Conservation (phyloP, 2,113 vertebrate genomes). For the Thermophis baileyi region DNA sequence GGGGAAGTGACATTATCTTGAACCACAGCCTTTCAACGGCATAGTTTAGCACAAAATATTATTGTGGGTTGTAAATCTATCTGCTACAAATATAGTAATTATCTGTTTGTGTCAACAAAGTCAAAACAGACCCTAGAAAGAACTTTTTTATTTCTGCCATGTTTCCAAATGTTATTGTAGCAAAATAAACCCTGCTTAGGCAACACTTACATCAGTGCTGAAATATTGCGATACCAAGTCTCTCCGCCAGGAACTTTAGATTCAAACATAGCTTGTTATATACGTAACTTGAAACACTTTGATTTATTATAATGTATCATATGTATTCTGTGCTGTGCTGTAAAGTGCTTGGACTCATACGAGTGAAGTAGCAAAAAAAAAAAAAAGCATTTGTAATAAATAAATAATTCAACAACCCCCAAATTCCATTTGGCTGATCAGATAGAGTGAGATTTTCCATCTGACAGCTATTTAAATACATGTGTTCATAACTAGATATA, state of each 20-base stretch:
- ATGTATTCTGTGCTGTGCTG: neutral
- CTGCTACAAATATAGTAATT: slow-evolving; percentile 27
- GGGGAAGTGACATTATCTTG: slow-evolving; percentile 39
- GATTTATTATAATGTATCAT: neutral
- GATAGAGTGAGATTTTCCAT: neutral
- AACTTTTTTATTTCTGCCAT: neutral
- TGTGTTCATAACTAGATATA: neutral
- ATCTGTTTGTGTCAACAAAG: slow-evolving; percentile 38
- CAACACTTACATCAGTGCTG: neutral
- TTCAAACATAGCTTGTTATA: neutral
- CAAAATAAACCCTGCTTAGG: neutral
- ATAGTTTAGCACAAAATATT: slow-evolving; percentile 29
- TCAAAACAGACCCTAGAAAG: slow-evolving; percentile 27
- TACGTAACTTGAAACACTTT: neutral
- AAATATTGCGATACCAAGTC: neutral
- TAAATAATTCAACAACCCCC: neutral
- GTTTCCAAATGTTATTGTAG: slow-evolving; percentile 28
- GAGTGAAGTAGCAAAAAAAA: neutral
- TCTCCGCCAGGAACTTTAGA: neutral
- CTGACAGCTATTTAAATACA: neutral
- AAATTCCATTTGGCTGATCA: neutral
- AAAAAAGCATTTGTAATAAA: neutral
- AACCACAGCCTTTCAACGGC: slow-evolving; percentile 33
- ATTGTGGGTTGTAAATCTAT: slow-evolving; percentile 44
- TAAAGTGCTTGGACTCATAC: neutral